Conservation (phyloP, 2,888 invertebrate species). For the Meiosimyza platycephala region DNA sequence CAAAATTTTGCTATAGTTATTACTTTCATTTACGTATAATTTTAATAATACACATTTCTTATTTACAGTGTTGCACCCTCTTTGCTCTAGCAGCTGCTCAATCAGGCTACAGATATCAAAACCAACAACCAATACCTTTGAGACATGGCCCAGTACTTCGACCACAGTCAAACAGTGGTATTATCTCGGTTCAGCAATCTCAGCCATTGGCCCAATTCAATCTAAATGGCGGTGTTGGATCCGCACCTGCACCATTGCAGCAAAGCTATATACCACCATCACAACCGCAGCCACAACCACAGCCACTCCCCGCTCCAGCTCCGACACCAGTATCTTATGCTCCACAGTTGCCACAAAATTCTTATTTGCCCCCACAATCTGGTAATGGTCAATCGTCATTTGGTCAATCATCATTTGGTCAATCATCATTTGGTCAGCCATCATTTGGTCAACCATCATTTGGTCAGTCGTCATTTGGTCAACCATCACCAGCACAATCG, state of each 20-base stretch:
- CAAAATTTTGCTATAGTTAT: too few species aligned
- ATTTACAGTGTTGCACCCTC: constrained; percentile 50
- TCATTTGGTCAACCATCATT: constrained; percentile 37
- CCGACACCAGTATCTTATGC: background rate
- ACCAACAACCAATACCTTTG: constrained; percentile 22
- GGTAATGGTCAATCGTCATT: constrained; percentile 29
- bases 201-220: constrained; percentile 43
- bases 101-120: constrained; percentile 56
- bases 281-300: constrained; percentile 25
- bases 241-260: constrained; percentile 20
- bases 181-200: constrained; percentile 46
- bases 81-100: constrained; percentile 49
- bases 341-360: constrained; percentile 4
- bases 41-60: constrained; percentile 11
- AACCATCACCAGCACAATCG: constrained; percentile 34
- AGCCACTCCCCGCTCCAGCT: background rate
- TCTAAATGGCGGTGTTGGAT: constrained; percentile 26
- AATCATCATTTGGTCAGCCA: constrained; percentile 36
- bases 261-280: constrained; percentile 13
- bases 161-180: constrained; percentile 48
- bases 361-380: constrained; percentile 27
- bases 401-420: constrained; percentile 41
- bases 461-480: constrained; percentile 30
- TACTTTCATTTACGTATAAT: background rate
- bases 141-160: too few species aligned